A percentile compares a stretch with the other conserved stretches of the same genome.
These are phyloP conservation scores for Cephalotes varians DNA, from an alignment of 2,888 invertebrate genomes.

Conservation along the genomic window DNA sequence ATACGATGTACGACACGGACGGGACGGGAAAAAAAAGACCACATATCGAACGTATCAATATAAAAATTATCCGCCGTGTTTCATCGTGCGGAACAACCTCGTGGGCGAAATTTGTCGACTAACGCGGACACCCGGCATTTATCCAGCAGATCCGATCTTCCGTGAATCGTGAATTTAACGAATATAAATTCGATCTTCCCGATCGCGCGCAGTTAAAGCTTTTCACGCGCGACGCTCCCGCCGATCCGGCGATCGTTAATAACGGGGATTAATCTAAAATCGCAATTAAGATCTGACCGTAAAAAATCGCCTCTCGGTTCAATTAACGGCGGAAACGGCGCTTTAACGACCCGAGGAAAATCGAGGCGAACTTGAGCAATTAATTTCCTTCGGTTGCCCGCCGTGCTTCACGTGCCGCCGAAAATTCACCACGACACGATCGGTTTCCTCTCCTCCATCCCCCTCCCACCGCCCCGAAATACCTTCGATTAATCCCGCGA, in stretches of 20 bases:
- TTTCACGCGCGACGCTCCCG: slow-evolving; percentile 29
- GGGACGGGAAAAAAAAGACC: not conserved
- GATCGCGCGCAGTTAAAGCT: slow-evolving; percentile 46
- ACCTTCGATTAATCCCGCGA: slow-evolving; percentile 68
- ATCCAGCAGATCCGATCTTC: slow-evolving; percentile 6
- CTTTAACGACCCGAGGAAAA: slow-evolving; percentile 57
- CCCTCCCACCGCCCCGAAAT: slow-evolving; percentile 49
- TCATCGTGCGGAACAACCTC: not conserved
- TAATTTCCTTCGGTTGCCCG: slow-evolving; percentile 61
- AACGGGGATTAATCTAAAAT: slow-evolving; percentile 56
- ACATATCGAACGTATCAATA: not conserved
- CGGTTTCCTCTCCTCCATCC: not conserved
- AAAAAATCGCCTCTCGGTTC: slow-evolving; percentile 55
- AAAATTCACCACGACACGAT: slow-evolving; percentile 63
- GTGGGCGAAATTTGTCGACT: slow-evolving; percentile 13
- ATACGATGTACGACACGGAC: not conserved
- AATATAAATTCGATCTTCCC: slow-evolving; percentile 43
- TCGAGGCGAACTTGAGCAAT: slow-evolving; percentile 62
- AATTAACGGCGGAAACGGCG: slow-evolving; percentile 50
- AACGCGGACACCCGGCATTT: slow-evolving; percentile 2
- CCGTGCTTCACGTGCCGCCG: slow-evolving; percentile 57
- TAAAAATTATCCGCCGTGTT: not conserved
- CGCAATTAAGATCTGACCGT: slow-evolving; percentile 53
- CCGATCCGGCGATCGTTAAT: slow-evolving; percentile 46
- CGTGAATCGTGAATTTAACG: slow-evolving; percentile 36